Evolutionary conservation across 2,888 invertebrate genomes (phyloP), one percentile per base, ranked within the genome.

Genomic region (Bimastos eiseni): DNA sequence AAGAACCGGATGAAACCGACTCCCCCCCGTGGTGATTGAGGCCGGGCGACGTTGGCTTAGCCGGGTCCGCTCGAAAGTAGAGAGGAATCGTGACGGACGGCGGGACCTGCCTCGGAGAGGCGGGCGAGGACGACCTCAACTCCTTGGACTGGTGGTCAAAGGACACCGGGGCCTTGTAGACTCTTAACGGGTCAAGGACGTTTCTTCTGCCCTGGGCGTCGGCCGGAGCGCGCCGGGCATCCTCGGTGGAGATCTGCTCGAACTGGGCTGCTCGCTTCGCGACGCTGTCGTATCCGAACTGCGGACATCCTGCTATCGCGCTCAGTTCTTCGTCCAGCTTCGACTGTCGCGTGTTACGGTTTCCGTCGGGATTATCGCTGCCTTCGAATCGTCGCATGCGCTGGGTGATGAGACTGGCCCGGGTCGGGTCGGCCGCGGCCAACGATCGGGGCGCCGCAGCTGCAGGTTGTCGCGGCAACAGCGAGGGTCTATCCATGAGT

Each of bases 231-330:
- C 33, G 84, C 34, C 33, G 44, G 89, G 89, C 55, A 55, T 90
- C 88, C 24, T 90, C 86, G 6, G 91, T 37, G n/a, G 55, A n/a
- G 89, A 55, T 17, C 38, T 83, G 90, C 92, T 95, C 95, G 93
- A 94, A 95, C 34, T 93, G 93, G 30, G 95, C 95, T 21, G 94
- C 93, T 17, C 95, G 92, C 34, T 93, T 91, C 15, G 94, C 93
- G 33, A 95, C 94, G 90, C 94, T 94, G 34, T 94, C 94, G 37
- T 83, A 83, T 38, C 91, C 91, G 13, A 41, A 89, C 17, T 84
- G 90, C 36, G 86, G 34, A 34, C n/a, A 36, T 19, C 89, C 33
- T 6, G 19, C 34, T 8, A 30, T 36, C 19, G 34, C 38, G 34
- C n/a, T 21, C n/a, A n/a, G 15, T 11, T 70, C 83, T 38, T 83